These are phyloP conservation scores for Panopea generosa DNA, from an alignment of 2,888 invertebrate genomes.

Conservation along the genomic window DNA sequence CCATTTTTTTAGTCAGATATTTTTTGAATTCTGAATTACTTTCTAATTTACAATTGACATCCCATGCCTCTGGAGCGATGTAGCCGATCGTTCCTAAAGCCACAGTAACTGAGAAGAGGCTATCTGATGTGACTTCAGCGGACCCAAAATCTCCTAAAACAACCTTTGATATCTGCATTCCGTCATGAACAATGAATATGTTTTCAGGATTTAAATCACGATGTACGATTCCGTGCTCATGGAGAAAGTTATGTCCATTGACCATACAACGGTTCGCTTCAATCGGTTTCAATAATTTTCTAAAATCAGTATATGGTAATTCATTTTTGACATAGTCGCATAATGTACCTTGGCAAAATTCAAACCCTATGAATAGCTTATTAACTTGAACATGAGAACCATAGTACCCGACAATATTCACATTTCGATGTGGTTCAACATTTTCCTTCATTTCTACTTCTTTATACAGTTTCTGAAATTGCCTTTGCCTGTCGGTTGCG, in stretches of 20 bases:
- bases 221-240: conserved; percentile 2
- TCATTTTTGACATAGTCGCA: neutral
- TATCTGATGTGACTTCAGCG: neutral
- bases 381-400: neutral
- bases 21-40: neutral
- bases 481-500: neutral
- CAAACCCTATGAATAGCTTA: neutral
- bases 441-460: conserved; percentile 4
- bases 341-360: conserved; percentile 9
- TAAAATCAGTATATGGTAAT: neutral
- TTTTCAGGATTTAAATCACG: conserved; percentile 18
- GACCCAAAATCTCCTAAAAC: conserved; percentile 14
- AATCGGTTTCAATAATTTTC: neutral
- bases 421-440: conserved; percentile 7
- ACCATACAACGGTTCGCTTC: conserved; percentile 6
- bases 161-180: neutral
- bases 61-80: conserved; percentile 1
- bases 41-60: neutral
- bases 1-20: neutral
- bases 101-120: neutral
- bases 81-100: conserved; percentile 3
- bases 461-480: neutral
- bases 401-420: conserved; percentile 14
- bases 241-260: conserved; percentile 1
- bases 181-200: neutral